Percentiles rank a stretch among this genome's conserved stretches.
Conservation (phyloP, 2,113 vertebrate species). For the Eublepharis macularius region DNA sequence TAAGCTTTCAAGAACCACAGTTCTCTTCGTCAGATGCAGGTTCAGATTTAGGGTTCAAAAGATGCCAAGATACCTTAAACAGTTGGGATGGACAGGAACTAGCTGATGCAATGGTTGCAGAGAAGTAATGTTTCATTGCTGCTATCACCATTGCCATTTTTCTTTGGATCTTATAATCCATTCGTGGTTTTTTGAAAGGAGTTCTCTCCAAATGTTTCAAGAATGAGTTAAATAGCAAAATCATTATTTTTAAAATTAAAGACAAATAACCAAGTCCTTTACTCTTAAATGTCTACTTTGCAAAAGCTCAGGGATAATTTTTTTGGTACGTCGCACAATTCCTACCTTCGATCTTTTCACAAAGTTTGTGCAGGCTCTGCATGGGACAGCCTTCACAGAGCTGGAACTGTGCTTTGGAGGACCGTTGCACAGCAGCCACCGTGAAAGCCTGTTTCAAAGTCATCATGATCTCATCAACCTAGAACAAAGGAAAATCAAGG, state of each 20-base stretch:
- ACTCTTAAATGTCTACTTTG: background rate
- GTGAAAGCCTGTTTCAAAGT: constrained; percentile 97
- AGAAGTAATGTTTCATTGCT: too few species aligned
- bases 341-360: constrained; percentile 94
- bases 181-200: background rate
- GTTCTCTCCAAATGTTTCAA: background rate
- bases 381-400: constrained; percentile 93
- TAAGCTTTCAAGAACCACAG: too few species aligned
- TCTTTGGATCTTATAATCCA: background rate
- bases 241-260: background rate
- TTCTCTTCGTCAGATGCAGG: too few species aligned
- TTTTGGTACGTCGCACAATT: background rate
- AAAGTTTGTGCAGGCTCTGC: constrained; percentile 90
- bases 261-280: background rate
- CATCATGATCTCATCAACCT: constrained; percentile 99
- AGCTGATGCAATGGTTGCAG: too few species aligned
- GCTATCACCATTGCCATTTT: too few species aligned
- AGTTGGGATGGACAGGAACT: too few species aligned
- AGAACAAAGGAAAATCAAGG: background rate
- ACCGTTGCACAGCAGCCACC: constrained; percentile 88
- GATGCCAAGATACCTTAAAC: too few species aligned
- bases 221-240: background rate
- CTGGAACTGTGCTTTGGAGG: constrained; percentile 79
- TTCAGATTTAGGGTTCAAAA: too few species aligned
- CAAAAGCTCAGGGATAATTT: background rate